Conservation (phyloP, 2,113 vertebrate species). For the Mixornis gularis region DNA sequence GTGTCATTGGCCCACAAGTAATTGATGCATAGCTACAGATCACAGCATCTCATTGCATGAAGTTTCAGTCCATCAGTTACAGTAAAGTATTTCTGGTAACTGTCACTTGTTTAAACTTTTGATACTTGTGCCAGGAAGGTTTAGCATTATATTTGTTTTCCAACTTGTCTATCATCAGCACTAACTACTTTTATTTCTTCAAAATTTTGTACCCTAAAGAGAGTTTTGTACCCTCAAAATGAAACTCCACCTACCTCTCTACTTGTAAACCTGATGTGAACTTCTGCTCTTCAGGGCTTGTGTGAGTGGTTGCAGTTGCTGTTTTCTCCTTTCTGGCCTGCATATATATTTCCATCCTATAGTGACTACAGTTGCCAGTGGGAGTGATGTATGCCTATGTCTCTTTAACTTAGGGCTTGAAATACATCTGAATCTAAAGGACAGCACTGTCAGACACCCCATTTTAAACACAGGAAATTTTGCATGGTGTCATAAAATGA, state of each 20-base stretch:
- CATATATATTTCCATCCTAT: background rate
- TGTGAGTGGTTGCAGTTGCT: background rate
- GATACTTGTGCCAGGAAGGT: background rate
- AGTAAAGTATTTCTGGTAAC: background rate
- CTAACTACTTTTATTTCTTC: background rate
- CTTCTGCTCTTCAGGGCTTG: background rate
- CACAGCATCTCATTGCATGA: background rate
- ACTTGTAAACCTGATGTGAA: background rate
- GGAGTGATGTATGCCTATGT: background rate
- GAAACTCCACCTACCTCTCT: background rate
- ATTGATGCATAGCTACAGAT: background rate
- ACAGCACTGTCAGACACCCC: background rate
- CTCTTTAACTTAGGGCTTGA: background rate
- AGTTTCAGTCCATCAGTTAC: background rate
- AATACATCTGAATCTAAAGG: background rate
- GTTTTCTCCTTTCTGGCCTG: background rate
- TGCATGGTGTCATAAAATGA: background rate
- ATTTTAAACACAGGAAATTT: background rate
- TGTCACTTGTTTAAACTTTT: background rate
- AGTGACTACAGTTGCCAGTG: background rate
- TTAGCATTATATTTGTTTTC: background rate
- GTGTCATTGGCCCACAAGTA: background rate
- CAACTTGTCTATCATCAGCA: background rate
- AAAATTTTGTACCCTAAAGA: background rate
- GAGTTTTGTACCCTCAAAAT: background rate